Evolutionary conservation across 2,113 vertebrate genomes (phyloP).

Genomic region (Garra rufa): DNA sequence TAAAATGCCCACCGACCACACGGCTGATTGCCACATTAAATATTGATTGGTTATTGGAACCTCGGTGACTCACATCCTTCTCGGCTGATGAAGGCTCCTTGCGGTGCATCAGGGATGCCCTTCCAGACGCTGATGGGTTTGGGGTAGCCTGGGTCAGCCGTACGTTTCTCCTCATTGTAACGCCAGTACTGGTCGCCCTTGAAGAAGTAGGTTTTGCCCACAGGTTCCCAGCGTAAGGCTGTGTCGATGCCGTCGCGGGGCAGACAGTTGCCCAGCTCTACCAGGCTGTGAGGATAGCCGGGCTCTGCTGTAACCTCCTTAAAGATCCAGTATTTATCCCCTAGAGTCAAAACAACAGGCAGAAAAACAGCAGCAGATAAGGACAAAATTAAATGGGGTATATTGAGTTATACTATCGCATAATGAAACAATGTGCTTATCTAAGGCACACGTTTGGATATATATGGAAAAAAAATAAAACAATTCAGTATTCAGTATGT

Average conservation of each 20-base stretch:
- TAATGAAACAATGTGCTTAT: background rate
- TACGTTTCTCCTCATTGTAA: conserved; percentile 93
- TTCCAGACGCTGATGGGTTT: conserved; percentile 96
- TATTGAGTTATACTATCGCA: background rate
- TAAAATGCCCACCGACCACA: background rate
- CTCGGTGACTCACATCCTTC: conserved; percentile 89
- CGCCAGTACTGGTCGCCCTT: conserved; percentile 98
- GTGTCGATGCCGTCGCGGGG: conserved; percentile 96
- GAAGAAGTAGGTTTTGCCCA: conserved; percentile 99
- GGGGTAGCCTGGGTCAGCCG: conserved; percentile 91
- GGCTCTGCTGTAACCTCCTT: conserved; percentile 93
- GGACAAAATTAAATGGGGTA: background rate
- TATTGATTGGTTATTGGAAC: conserved; percentile 7
- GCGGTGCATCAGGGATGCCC: conserved; percentile 90
- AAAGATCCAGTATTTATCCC: conserved; percentile 97
- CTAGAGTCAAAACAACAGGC: conserved; percentile 66
- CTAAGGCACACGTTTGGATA: background rate
- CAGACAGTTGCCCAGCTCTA: conserved; percentile 89
- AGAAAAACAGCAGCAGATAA: background rate
- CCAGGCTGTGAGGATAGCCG: conserved; percentile 92
- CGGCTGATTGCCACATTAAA: conserved; percentile 13
- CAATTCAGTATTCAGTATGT: too few relatives aligned
- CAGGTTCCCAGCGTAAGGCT: conserved; percentile 93
- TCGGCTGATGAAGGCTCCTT: conserved; percentile 96
- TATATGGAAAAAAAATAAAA: background rate